phyloP scores from a whole-genome alignment of 2,113 vertebrate genomes.

The Grammomys surdaster region DNA sequence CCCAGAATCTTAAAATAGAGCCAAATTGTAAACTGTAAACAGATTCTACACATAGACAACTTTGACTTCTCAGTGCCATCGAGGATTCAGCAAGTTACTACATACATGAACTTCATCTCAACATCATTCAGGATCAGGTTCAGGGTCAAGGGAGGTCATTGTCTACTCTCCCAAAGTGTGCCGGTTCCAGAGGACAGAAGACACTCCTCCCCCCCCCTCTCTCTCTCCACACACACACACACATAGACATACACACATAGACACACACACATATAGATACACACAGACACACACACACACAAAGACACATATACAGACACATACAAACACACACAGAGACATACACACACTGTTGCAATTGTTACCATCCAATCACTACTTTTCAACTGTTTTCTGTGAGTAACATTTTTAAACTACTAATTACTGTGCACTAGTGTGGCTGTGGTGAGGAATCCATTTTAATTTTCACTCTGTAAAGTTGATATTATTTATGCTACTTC shows the following conservation, averaged over 20 bases:
- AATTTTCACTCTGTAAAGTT: neutral
- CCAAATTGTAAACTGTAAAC: neutral
- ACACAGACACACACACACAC: neutral
- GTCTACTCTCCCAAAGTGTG: neutral
- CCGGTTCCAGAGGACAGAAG: neutral
- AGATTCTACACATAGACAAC: neutral
- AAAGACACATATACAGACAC: neutral
- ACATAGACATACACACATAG: neutral
- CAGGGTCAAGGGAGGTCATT: neutral
- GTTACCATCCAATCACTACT: neutral
- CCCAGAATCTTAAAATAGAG: constrained; percentile 23
- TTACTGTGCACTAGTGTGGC: neutral
- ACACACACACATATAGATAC: too few relatives aligned
- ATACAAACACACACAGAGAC: neutral
- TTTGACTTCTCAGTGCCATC: too few relatives aligned
- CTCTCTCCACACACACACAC: too few relatives aligned
- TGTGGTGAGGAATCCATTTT: neutral
- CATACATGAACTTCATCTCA: neutral
- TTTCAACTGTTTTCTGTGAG: neutral
- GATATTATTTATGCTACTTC: neutral
- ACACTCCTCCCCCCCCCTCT: too few relatives aligned
- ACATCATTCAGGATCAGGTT: neutral
- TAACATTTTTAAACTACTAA: neutral
- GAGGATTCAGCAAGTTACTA: neutral
- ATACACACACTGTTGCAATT: neutral